Percentiles rank a stretch among this genome's conserved stretches.
These are phyloP conservation scores for Hypomecis punctinalis DNA, from an alignment of 2,888 invertebrate species.

Conservation along the genomic window DNA sequence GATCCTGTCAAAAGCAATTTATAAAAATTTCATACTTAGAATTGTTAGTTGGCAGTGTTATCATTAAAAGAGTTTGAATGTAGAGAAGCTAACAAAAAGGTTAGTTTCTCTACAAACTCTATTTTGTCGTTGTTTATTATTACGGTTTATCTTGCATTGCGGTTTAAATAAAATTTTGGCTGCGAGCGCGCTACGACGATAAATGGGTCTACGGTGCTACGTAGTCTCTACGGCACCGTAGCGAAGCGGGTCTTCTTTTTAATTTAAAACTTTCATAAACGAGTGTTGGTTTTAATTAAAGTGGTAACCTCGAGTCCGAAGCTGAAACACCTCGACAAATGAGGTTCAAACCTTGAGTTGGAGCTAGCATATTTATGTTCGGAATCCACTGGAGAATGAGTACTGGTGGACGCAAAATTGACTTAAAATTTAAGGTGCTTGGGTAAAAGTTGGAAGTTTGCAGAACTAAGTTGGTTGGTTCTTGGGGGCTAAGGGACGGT, in stretches of 20 bases:
- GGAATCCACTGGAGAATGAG: conserved; percentile 51
- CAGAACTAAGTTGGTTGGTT: conserved; percentile 62
- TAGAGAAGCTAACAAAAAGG: too few relatives aligned
- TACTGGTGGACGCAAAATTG: conserved; percentile 64
- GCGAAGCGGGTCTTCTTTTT: conserved; percentile 19
- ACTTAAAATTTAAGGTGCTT: conserved; percentile 78
- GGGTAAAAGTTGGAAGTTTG: conserved; percentile 68
- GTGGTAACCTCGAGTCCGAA: conserved; percentile 11
- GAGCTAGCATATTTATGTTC: conserved; percentile 52
- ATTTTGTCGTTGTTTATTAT: background rate
- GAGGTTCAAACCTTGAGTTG: conserved; percentile 37
- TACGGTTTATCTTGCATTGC: conserved; percentile 10
- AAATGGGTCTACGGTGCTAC: conserved; percentile 22
- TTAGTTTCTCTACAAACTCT: too few relatives aligned
- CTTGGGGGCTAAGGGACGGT: conserved; percentile 49
- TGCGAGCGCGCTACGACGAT: conserved; percentile 22
- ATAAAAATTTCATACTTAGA: too few relatives aligned
- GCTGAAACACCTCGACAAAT: conserved; percentile 32
- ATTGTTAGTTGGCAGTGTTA: too few relatives aligned
- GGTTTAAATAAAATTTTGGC: conserved; percentile 13
- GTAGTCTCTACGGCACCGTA: conserved; percentile 24
- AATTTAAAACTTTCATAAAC: conserved; percentile 30
- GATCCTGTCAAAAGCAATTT: too few relatives aligned
- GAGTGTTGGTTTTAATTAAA: conserved; percentile 24
- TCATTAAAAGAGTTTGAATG: too few relatives aligned